Conservation (phyloP, 2,888 invertebrate genomes). For the Hypercompe scribonia region DNA sequence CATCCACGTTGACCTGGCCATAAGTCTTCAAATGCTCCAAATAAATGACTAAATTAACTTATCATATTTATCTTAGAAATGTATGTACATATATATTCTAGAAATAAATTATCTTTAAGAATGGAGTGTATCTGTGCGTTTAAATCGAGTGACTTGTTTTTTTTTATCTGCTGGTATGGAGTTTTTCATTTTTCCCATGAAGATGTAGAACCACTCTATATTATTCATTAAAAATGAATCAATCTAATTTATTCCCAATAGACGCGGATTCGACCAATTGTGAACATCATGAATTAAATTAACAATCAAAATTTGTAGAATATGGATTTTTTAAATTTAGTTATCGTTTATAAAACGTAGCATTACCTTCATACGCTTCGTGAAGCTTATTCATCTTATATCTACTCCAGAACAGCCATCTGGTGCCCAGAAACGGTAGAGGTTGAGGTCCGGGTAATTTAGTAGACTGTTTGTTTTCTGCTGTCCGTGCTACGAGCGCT, state of each 20-base stretch:
- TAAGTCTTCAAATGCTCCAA: slow-evolving; percentile 13
- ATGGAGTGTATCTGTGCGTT: too few relatives aligned
- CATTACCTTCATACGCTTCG: slow-evolving; percentile 91
- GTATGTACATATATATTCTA: too few relatives aligned
- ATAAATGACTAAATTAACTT: slow-evolving; percentile 7
- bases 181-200: too few relatives aligned
- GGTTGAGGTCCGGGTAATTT: slow-evolving; percentile 91
- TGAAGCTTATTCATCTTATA: slow-evolving; percentile 92
- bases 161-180: too few relatives aligned
- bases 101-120: too few relatives aligned
- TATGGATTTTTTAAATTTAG: background rate
- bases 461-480: slow-evolving; percentile 61
- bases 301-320: background rate
- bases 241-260: background rate
- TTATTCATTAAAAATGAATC: background rate
- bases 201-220: too few relatives aligned
- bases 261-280: background rate
- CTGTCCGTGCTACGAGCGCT: slow-evolving; percentile 63
- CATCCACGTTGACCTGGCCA: slow-evolving; percentile 6
- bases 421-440: slow-evolving; percentile 92
- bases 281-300: background rate
- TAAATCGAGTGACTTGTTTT: too few relatives aligned
- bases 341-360: background rate
- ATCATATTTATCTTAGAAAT: background rate
- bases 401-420: slow-evolving; percentile 91